Conservation (phyloP, 2,113 vertebrate genomes). For the Agapornis roseicollis region DNA sequence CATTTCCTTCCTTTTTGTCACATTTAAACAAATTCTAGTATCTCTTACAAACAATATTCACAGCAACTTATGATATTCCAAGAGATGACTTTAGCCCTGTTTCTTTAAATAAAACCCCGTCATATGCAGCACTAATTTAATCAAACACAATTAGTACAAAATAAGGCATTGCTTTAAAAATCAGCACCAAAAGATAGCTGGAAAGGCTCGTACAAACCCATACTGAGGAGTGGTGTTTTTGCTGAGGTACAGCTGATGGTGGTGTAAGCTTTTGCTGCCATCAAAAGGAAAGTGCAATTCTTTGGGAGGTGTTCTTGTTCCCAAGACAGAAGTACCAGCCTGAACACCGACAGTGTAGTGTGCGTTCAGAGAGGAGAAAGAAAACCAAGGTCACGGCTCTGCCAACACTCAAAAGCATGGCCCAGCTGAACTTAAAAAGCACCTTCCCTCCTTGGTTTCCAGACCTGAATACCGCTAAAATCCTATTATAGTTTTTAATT, state of each 20-base stretch:
- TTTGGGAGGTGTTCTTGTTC: conserved; percentile 47
- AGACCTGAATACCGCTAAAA: not conserved
- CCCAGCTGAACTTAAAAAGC: not conserved
- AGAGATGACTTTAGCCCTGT: conserved; percentile 81
- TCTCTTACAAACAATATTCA: conserved; percentile 70
- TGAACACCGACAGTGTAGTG: not conserved
- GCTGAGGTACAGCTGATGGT: conserved; percentile 21
- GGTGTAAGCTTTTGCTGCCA: not conserved
- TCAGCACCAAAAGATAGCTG: conserved; percentile 85
- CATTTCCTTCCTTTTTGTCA: conserved; percentile 32
- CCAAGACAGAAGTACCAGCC: conserved; percentile 48
- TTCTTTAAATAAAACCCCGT: conserved; percentile 67
- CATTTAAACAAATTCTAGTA: conserved; percentile 49
- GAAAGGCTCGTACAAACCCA: conserved; percentile 52
- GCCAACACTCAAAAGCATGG: not conserved
- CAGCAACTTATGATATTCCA: conserved; percentile 63
- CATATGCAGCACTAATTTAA: conserved; percentile 72
- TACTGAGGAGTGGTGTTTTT: not conserved
- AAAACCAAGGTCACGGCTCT: conserved; percentile 45
- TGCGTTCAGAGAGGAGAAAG: conserved; percentile 22
- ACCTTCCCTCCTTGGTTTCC: not conserved
- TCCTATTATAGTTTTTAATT: not conserved
- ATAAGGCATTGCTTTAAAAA: conserved; percentile 91
- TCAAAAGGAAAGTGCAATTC: conserved; percentile 61
- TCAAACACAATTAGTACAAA: conserved; percentile 76